These are phyloP conservation scores for Chrysolina americana DNA, from an alignment of 2,888 invertebrate species.

Conservation along the genomic window DNA sequence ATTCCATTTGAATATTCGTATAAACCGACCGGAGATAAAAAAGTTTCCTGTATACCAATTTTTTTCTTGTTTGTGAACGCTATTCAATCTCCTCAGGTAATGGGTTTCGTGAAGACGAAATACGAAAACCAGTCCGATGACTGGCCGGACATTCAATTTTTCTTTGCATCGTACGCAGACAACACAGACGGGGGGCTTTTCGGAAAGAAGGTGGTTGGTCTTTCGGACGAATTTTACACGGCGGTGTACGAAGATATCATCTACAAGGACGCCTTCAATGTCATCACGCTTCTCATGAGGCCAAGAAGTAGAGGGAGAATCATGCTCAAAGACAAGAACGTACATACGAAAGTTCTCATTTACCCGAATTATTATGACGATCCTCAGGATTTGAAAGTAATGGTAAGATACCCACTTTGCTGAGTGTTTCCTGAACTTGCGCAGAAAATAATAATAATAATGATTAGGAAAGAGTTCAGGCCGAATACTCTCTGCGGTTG, in stretches of 20 bases:
- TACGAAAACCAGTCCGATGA: conserved; percentile 78
- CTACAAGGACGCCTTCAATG: conserved; percentile 66
- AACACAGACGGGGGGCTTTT: conserved; percentile 85
- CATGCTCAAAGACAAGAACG: conserved; percentile 78
- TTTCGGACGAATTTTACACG: conserved; percentile 79
- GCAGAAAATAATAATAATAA: not conserved
- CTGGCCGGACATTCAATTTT: conserved; percentile 86
- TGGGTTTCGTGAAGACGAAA: conserved; percentile 75
- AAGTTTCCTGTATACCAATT: too few species aligned
- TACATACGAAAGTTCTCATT: conserved; percentile 84
- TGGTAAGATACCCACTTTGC: conserved; percentile 73
- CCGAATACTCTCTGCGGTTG: too few species aligned
- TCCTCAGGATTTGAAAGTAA: conserved; percentile 78
- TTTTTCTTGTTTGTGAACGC: not conserved
- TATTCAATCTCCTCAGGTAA: conserved; percentile 48
- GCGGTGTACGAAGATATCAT: conserved; percentile 80
- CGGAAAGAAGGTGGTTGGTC: conserved; percentile 78
- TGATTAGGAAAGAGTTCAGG: too few species aligned
- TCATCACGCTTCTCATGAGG: conserved; percentile 73
- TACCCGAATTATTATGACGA: conserved; percentile 89
- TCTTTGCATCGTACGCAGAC: conserved; percentile 80
- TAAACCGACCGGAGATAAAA: too few species aligned
- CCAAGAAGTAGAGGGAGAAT: conserved; percentile 82
- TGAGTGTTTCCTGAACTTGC: conserved; percentile 33
- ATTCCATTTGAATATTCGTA: too few species aligned